Percentiles rank a stretch among this genome's conserved stretches.
Evolutionary conservation across 1,140 invertebrate genomes (phyloP).

Genomic region (Dinothrombium tinctorium): DNA sequence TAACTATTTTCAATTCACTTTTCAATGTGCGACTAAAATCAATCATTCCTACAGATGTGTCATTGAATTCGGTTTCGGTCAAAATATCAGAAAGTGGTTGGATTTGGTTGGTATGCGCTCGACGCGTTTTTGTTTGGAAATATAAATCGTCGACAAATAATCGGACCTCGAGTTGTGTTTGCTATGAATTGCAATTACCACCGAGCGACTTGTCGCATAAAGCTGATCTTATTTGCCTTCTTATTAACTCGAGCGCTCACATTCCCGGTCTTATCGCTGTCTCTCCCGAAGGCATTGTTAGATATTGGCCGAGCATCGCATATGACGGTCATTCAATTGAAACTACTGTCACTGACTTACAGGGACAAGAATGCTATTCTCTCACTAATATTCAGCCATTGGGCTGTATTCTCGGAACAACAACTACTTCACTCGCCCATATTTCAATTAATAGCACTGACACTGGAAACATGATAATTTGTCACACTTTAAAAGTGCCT

Average conservation of each 20-base stretch:
- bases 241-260: conserved; percentile 18
- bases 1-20: conserved; percentile 22
- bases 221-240: conserved; percentile 61
- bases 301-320: conserved; percentile 70
- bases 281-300: conserved; percentile 67
- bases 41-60: not conserved
- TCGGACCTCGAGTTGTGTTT: conserved; percentile 31
- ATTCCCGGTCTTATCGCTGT: conserved; percentile 62
- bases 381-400: conserved; percentile 33
- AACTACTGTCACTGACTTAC: conserved; percentile 40
- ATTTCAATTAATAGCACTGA: no score
- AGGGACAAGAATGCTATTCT: conserved; percentile 49
- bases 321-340: conserved; percentile 67
- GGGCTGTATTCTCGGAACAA: conserved; percentile 64
- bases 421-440: conserved; percentile 60
- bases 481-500: conserved; percentile 42
- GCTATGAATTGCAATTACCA: conserved; percentile 59
- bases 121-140: conserved; percentile 64
- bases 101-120: conserved; percentile 65
- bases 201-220: conserved; percentile 74
- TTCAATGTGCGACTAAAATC: not conserved
- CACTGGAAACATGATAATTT: conserved; percentile 35
- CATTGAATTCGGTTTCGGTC: conserved; percentile 25
- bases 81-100: conserved; percentile 37
- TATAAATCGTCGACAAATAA: conserved; percentile 21